phyloP scores from a whole-genome alignment of 2,113 vertebrate genomes.

The Rhegmatorhina hoffmannsi region DNA sequence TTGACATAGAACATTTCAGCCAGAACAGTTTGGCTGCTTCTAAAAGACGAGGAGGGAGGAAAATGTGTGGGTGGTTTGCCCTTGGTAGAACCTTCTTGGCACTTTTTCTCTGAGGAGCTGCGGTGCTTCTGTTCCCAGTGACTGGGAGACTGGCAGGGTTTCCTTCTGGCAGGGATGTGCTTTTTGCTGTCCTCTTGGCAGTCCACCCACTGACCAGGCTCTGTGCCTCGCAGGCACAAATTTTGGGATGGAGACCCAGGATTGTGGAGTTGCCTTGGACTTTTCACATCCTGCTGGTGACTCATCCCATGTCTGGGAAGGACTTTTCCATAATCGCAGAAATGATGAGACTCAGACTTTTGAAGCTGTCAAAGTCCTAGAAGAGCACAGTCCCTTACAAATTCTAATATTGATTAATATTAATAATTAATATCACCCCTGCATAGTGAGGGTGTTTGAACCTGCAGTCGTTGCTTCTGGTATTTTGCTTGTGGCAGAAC shows the following conservation, averaged over 20 bases:
- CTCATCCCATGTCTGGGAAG: background rate
- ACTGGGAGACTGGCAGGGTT: constrained; percentile 33
- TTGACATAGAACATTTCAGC: background rate
- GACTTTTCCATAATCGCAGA: background rate
- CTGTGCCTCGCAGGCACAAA: background rate
- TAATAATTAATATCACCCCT: background rate
- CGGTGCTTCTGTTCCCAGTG: constrained; percentile 31
- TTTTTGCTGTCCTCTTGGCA: constrained; percentile 30
- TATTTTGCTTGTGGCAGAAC: background rate
- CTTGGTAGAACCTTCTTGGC: constrained; percentile 44
- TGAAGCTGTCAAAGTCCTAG: background rate
- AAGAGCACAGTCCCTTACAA: background rate
- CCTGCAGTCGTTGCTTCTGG: background rate
- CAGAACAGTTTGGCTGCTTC: background rate
- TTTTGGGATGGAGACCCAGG: background rate
- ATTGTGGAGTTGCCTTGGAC: background rate
- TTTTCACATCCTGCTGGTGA: background rate
- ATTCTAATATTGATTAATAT: background rate
- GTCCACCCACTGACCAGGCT: constrained; percentile 25
- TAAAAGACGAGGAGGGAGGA: background rate
- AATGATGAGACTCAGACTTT: background rate
- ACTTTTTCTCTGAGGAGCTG: constrained; percentile 11
- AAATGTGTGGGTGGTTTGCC: constrained; percentile 36
- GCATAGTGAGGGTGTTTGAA: background rate
- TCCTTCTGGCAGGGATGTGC: constrained; percentile 49